Base-by-base conservation (phyloP, 2,888 invertebrate species). In the Rhogogaster chlorosoma region DNA sequence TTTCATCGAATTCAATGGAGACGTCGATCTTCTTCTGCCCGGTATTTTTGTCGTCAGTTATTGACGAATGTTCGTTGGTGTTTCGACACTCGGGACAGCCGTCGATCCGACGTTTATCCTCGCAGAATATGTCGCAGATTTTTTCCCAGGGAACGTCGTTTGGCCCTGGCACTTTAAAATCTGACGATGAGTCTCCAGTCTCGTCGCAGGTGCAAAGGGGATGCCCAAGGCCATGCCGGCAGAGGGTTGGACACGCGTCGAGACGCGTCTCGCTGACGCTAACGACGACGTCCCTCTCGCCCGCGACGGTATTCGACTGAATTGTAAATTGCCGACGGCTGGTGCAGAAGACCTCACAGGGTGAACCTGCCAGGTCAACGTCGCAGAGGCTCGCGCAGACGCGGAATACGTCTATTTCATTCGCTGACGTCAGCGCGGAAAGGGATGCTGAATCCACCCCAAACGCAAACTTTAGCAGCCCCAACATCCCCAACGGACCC, bases 271-370 rank as follows among this genome's bases (percentile, higher is more conserved):
- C 95, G 75, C 94, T 94, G 93, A 93, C 89, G 85, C 93, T 93
- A 57, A 93, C 94, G 89, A 89, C 90, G 18, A 94, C 83, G 45
- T 70, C 70, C 70, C 45, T 83, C 83, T 67, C 53, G 36, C 45
- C 80, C 70, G 64, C 26, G 61, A 78, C 75, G 77, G 42, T 67
- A 84, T 49, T 36, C 77, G 83, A 83, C 83, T 83, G 83, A 83
- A 45, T 70, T 36, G 26, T 10, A 67, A 38, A 87, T 86, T 88
- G 86, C 88, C 93, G 92, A 85, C 91, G 91, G 49, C 87, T 89
- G 7, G 90, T 80, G 88, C 95, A 96, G 93, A 95, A 95, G 0
- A 94, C 92, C 0, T 93, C 90, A 90, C 96, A 96, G 83, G 95
- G 93, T 15, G 89, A 87, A 94, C 94, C 95, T 89, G 95, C 89